Evolutionary conservation across 2,113 vertebrate genomes (phyloP).

Genomic region (Oxyura jamaicensis): DNA sequence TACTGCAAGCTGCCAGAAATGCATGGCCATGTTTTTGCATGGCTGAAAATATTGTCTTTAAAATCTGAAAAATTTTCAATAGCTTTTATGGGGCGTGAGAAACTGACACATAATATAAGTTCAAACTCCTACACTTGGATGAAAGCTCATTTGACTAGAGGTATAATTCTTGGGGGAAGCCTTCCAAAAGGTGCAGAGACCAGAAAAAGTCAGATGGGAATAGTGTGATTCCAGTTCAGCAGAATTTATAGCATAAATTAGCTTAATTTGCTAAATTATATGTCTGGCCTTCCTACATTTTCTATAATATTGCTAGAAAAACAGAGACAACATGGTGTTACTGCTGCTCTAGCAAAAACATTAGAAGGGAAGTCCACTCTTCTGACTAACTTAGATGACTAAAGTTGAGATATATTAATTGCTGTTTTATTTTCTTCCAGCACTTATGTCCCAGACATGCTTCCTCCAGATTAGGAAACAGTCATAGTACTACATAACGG

Average conservation of each 20-base stretch:
- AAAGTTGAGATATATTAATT: background rate
- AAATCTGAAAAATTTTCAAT: background rate
- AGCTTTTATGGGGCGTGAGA: background rate
- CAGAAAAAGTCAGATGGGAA: background rate
- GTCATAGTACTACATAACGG: background rate
- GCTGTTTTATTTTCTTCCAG: background rate
- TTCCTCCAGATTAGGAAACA: background rate
- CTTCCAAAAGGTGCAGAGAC: background rate
- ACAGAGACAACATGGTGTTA: background rate
- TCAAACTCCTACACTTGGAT: background rate
- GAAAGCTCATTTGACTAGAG: background rate
- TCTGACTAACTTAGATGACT: background rate
- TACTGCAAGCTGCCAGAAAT: background rate
- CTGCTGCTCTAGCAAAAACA: background rate
- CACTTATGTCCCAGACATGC: background rate
- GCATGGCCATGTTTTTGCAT: background rate
- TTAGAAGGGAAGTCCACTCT: background rate
- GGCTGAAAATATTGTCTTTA: background rate
- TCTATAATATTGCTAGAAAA: background rate
- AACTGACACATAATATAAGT: background rate
- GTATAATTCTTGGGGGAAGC: background rate
- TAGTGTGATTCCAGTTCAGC: background rate
- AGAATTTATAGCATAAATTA: background rate
- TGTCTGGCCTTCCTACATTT: background rate
- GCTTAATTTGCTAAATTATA: background rate